A percentile compares a stretch with the other conserved stretches of the same genome.
These are phyloP conservation scores for Neopipo cinnamomea DNA, from an alignment of 2,113 vertebrate species.

Conservation along the genomic window DNA sequence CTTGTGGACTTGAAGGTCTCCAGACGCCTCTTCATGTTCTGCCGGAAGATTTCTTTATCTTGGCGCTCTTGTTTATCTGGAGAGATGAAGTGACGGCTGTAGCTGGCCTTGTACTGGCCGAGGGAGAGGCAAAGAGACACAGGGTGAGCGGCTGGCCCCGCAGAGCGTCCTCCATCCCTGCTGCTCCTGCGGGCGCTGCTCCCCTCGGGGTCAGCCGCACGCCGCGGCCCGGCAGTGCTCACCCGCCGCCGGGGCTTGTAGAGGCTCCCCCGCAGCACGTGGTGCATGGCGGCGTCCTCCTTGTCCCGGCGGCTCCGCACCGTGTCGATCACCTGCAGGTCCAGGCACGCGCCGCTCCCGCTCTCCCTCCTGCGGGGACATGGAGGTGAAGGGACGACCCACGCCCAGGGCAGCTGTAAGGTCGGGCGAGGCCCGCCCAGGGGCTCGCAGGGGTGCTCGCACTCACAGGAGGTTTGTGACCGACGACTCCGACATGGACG, in stretches of 20 bases:
- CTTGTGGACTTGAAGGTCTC: slow-evolving; percentile 93
- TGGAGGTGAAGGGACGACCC: not conserved
- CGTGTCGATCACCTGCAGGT: slow-evolving; percentile 94
- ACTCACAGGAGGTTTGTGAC: slow-evolving; percentile 97
- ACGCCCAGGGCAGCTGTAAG: not conserved
- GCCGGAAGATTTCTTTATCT: slow-evolving; percentile 93
- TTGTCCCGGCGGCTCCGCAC: slow-evolving; percentile 88
- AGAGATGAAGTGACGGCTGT: slow-evolving; percentile 95
- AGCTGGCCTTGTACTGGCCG: slow-evolving; percentile 91
- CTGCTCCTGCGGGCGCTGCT: not conserved
- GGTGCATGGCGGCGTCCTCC: slow-evolving; percentile 90
- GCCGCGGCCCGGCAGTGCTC: not conserved
- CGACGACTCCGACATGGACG: slow-evolving; percentile 88
- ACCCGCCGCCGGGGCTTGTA: slow-evolving; percentile 92
- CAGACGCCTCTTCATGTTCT: slow-evolving; percentile 94
- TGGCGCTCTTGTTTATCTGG: slow-evolving; percentile 89
- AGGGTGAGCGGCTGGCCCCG: slow-evolving; percentile 36
- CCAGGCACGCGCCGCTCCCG: slow-evolving; percentile 90
- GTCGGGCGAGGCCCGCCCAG: fast-evolving
- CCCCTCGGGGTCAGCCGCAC: not conserved
- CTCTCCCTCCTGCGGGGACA: slow-evolving; percentile 83
- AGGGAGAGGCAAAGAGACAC: slow-evolving; percentile 68
- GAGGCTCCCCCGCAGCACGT: slow-evolving; percentile 89
- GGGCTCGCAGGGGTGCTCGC: not conserved
- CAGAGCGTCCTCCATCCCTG: not conserved